phyloP scores from a whole-genome alignment of 2,888 invertebrate genomes.

The Pegoplata infirma region DNA sequence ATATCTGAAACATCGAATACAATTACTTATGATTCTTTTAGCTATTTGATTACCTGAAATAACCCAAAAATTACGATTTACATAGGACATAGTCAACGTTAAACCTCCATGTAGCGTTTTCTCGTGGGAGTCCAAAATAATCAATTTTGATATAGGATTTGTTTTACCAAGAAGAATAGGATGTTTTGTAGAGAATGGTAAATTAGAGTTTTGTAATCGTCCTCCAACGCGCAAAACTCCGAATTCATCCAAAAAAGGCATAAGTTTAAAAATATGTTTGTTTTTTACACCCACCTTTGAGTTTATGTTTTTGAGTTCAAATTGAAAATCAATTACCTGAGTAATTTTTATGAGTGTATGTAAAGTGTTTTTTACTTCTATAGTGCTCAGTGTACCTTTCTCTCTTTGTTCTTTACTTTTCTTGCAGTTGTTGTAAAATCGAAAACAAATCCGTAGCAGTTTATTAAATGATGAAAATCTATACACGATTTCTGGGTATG shows the following conservation, averaged over 20 bases:
- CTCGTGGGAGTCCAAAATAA: constrained; percentile 23
- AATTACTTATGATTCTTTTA: constrained; percentile 21
- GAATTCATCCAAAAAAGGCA: constrained; percentile 16
- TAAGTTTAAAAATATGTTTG: neutral
- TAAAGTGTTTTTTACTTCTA: neutral
- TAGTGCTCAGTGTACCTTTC: neutral
- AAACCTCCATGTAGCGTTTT: no score
- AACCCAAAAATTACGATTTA: constrained; percentile 39
- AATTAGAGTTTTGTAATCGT: neutral
- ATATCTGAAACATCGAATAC: constrained; percentile 44
- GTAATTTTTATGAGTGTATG: constrained; percentile 4
- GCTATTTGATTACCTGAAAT: constrained; percentile 26
- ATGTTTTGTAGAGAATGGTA: neutral
- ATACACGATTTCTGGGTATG: constrained; percentile 1
- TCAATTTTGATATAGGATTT: constrained; percentile 11
- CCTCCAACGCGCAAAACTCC: constrained; percentile 14
- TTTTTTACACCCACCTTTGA: neutral
- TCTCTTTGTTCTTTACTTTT: neutral
- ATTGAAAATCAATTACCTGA: constrained; percentile 52
- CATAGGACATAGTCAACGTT: constrained; percentile 26
- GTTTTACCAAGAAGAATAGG: constrained; percentile 8
- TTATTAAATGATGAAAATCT: constrained; percentile 20
- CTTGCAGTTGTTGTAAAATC: constrained; percentile 14
- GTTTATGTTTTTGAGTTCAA: constrained; percentile 33
- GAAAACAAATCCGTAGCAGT: neutral